Evolutionary conservation across 2,113 vertebrate genomes (phyloP).

Genomic region (Nothobranchius furzeri): DNA sequence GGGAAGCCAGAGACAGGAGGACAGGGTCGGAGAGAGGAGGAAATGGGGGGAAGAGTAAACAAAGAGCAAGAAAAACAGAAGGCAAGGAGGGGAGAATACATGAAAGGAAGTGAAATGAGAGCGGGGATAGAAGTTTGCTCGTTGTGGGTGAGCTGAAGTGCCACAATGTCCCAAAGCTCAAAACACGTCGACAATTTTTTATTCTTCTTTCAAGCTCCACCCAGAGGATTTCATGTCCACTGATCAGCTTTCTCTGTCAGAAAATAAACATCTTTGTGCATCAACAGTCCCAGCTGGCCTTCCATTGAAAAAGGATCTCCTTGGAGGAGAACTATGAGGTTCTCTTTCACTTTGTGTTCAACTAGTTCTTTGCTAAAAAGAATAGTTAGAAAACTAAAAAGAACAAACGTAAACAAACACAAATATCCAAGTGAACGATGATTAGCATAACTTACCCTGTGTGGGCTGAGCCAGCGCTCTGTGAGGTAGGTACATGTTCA

Average conservation of each 20-base stretch:
- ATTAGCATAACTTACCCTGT: slow-evolving; percentile 80
- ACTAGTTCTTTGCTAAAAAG: background rate
- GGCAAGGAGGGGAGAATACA: background rate
- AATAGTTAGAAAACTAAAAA: slow-evolving; percentile 9
- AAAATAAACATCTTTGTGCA: too few relatives aligned
- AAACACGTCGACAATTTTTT: background rate
- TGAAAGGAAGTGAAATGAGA: slow-evolving; percentile 2
- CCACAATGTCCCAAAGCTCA: slow-evolving; percentile 17
- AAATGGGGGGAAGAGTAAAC: background rate
- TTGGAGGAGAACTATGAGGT: background rate
- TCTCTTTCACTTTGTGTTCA: slow-evolving; percentile 7
- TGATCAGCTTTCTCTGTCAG: background rate
- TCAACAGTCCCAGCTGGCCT: background rate
- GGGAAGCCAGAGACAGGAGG: slow-evolving; percentile 30
- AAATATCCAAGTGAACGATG: slow-evolving; percentile 18
- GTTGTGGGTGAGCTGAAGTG: background rate
- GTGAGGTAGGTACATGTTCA: slow-evolving; percentile 91
- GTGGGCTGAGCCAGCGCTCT: slow-evolving; percentile 76
- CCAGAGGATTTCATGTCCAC: background rate
- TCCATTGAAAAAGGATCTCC: slow-evolving; percentile 10
- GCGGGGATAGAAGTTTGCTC: slow-evolving; percentile 8
- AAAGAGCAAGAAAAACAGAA: slow-evolving; percentile 5
- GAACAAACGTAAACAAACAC: slow-evolving; percentile 31
- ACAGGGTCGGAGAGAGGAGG: background rate
- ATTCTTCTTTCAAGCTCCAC: slow-evolving; percentile 12